Evolutionary conservation across 2,113 vertebrate species (phyloP), one percentile per base, ranked within the genome.

Genomic region (Xiphophorus hellerii): DNA sequence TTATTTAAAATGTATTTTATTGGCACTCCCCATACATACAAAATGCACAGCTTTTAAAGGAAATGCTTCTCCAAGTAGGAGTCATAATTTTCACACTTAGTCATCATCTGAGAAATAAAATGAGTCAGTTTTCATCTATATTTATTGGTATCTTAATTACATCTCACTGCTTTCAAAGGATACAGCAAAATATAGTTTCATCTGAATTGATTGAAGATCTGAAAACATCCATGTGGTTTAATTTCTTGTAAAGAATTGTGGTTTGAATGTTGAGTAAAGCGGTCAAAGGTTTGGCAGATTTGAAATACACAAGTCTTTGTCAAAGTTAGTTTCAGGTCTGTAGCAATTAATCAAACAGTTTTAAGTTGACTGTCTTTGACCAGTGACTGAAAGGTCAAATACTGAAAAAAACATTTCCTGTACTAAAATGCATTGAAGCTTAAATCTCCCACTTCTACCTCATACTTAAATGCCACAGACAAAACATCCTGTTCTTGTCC

Each of bases 91-190:
- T 77, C 48, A 33, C 64, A 44, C 15, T 73, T 60, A 31, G 70
- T 66, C 51, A 77, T 66, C 64, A 44, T 71, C 44, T 15, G 15
- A 0, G 60, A 42, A 71, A 44, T 44, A 10, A 74, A 76, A 77
- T 20, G 30, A 81, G 71, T 67, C 44, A 11, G 51, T 58, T 58
- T 58, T 58, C 7, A 15, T 20, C 44, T 17, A 62, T 39, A 60
- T n/a, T 64, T 17, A 5, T 3, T 61, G 28, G 7, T 71, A 33
- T 74, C 64, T 77, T 20, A 61, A 67, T 80, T 63, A 15, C 15
- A 20, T 35, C 12, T 62, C 20, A 44, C 42, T 67, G 1, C 27
- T 63, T 48, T 64, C 27, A 30, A 8, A 1, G 35, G 22, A 5
- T 17, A 20, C 33, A 44, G 30, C 75, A 54, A 66, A 71, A 80